These are phyloP conservation scores for Cheilosia pagana DNA, from an alignment of 2,888 invertebrate species.

Conservation along the genomic window DNA sequence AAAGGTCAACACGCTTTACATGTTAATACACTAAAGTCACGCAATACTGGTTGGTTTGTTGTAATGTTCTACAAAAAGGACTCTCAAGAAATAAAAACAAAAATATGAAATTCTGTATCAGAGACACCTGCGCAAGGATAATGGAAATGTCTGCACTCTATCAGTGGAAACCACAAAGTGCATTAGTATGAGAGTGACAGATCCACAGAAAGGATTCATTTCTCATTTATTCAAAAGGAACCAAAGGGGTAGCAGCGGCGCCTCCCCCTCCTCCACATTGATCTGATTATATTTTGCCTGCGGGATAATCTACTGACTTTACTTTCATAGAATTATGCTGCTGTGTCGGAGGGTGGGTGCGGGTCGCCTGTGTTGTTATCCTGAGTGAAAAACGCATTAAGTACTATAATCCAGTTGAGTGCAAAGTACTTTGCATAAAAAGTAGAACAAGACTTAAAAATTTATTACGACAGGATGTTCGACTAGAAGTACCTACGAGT, in stretches of 20 bases:
- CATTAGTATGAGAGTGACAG: constrained; percentile 42
- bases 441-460: constrained; percentile 51
- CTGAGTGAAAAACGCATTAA: constrained; percentile 52
- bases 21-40: constrained; percentile 14
- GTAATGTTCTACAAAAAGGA: not conserved
- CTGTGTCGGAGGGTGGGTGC: constrained; percentile 1
- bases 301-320: constrained; percentile 42
- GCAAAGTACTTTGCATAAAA: constrained; percentile 57
- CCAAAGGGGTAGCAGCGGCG: not conserved
- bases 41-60: not conserved
- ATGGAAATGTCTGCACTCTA: constrained; percentile 22
- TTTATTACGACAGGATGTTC: constrained; percentile 13
- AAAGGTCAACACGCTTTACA: constrained; percentile 19
- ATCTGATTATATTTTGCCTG: constrained; percentile 56
- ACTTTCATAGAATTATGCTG: not conserved
- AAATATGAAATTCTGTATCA: not conserved
- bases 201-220: constrained; percentile 41
- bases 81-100: not conserved
- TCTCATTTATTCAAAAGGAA: constrained; percentile 46
- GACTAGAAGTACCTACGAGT: not conserved
- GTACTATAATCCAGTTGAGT: constrained; percentile 63
- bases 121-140: constrained; percentile 17
- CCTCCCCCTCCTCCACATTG: constrained; percentile 44
- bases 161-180: not conserved
- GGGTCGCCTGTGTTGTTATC: constrained; percentile 33